Percentiles rank a stretch among this genome's conserved stretches.
These are phyloP conservation scores for Hypomecis atomaria DNA, from an alignment of 2,888 invertebrate genomes.

Conservation along the genomic window DNA sequence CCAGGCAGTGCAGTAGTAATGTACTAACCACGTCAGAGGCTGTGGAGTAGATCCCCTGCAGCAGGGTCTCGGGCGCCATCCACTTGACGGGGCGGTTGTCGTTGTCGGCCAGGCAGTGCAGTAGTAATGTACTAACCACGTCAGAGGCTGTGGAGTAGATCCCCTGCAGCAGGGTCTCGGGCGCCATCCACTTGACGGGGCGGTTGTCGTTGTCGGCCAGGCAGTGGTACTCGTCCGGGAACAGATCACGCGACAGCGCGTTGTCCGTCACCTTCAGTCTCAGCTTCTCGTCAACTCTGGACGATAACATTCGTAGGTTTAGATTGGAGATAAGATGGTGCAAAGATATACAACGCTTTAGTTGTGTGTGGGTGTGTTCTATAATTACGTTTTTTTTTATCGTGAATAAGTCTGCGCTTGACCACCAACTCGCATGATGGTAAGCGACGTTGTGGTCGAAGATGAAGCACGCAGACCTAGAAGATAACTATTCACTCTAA, in stretches of 20 bases:
- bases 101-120: constrained; percentile 95
- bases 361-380: no score
- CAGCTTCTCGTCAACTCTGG: constrained; percentile 90
- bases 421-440: no score
- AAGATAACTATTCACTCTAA: no score
- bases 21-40: no score
- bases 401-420: no score
- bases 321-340: no score
- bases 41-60: no score
- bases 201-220: constrained; percentile 96
- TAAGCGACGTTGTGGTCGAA: no score
- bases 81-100: constrained; percentile 97
- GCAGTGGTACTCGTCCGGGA: constrained; percentile 97
- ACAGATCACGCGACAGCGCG: constrained; percentile 94
- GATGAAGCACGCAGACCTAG: no score
- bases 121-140: constrained; percentile 86
- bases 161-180: constrained; percentile 92
- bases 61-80: constrained; percentile 92
- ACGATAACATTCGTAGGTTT: not conserved
- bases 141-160: constrained; percentile 95
- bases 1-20: no score
- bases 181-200: constrained; percentile 97
- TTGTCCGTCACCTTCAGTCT: constrained; percentile 95
- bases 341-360: no score
- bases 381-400: no score